These are phyloP conservation scores for Pelagia noctiluca DNA, from an alignment of 30 jellyfish, hydroid and myxozoan genomes.

Conservation along the genomic window DNA sequence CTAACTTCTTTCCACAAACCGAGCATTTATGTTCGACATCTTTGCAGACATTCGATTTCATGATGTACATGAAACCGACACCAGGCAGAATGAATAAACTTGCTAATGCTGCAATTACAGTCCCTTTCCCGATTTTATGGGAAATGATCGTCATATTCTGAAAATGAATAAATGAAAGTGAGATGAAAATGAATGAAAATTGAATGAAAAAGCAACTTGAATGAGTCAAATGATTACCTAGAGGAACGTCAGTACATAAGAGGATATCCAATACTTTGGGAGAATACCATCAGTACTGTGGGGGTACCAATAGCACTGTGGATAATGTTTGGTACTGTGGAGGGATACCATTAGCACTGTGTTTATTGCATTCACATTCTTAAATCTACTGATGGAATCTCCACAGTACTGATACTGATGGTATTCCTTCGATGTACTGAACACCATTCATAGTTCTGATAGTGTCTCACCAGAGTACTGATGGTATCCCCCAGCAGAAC, in stretches of 20 bases:
- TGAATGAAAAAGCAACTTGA: background rate
- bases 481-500: no score
- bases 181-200: background rate
- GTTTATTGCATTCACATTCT: no score
- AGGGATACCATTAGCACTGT: no score
- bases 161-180: background rate
- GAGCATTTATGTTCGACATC: slow-evolving; percentile 61
- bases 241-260: background rate
- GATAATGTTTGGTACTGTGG: no score
- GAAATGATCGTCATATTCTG: slow-evolving; percentile 53
- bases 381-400: no score
- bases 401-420: no score
- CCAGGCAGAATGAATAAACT: slow-evolving; percentile 53
- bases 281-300: no score
- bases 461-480: no score
- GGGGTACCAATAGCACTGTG: no score
- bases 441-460: no score
- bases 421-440: no score
- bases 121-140: slow-evolving; percentile 36
- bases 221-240: background rate
- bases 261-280: no score
- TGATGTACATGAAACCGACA: background rate
- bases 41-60: slow-evolving; percentile 37
- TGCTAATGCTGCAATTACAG: slow-evolving; percentile 32
- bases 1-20: slow-evolving; percentile 15